Evolutionary conservation across 2,888 invertebrate genomes (phyloP).

Genomic region (Ochropleura plecta): DNA sequence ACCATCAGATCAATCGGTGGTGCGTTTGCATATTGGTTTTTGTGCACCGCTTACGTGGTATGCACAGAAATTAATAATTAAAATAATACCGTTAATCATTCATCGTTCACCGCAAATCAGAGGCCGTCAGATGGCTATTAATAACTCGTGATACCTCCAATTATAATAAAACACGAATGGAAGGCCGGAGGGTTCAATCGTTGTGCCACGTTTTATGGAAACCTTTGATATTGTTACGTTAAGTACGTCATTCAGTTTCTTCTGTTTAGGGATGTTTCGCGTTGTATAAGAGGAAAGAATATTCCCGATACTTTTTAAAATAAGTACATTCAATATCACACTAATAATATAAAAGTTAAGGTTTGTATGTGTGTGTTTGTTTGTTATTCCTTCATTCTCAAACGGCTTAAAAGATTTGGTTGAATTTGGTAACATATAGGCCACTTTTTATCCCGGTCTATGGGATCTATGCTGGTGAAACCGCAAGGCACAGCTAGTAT

Average conservation of each 20-base stretch:
- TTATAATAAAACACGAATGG: slow-evolving; percentile 68
- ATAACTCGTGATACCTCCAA: slow-evolving; percentile 73
- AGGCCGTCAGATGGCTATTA: slow-evolving; percentile 70
- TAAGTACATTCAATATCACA: too few relatives aligned
- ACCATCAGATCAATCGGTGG: slow-evolving; percentile 20
- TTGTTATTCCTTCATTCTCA: too few relatives aligned
- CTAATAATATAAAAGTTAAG: too few relatives aligned
- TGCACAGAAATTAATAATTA: slow-evolving; percentile 66
- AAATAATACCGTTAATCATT: slow-evolving; percentile 73
- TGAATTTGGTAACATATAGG: too few relatives aligned
- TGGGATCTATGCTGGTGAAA: too few relatives aligned
- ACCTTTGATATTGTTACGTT: slow-evolving; percentile 4
- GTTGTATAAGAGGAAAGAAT: not conserved
- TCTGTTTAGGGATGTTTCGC: not conserved
- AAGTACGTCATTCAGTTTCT: not conserved
- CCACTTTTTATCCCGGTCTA: too few relatives aligned
- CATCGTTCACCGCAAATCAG: slow-evolving; percentile 65
- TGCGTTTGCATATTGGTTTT: slow-evolving; percentile 46
- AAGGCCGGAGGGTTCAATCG: slow-evolving; percentile 46
- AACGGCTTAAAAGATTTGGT: too few relatives aligned
- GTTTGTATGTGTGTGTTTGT: too few relatives aligned
- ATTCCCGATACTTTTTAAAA: not conserved
- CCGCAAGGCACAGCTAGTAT: too few relatives aligned
- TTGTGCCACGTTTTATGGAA: slow-evolving; percentile 7
- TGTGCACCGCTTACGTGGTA: slow-evolving; percentile 43